phyloP scores from a whole-genome alignment of 2,113 vertebrate genomes.

The Oryzias curvinotus region DNA sequence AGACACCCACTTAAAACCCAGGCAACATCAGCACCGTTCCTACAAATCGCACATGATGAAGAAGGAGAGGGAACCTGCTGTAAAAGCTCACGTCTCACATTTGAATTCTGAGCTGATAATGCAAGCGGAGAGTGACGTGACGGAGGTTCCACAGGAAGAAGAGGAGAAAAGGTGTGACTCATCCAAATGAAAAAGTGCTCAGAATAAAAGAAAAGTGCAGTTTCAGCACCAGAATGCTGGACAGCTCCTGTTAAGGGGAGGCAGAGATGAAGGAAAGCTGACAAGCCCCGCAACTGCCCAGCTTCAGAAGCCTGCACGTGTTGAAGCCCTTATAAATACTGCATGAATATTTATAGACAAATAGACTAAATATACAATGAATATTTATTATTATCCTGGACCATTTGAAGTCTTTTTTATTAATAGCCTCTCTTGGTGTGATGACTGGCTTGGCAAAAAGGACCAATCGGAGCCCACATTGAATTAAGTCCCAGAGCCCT shows the following conservation, averaged over 20 bases:
- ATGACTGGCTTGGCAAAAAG: constrained; percentile 30
- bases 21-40: constrained; percentile 2
- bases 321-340: constrained; percentile 22
- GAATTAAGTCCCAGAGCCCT: constrained; percentile 26
- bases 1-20: neutral
- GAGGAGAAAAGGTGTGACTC: constrained; percentile 42
- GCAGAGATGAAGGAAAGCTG: neutral
- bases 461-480: constrained; percentile 34
- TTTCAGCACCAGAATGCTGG: constrained; percentile 54
- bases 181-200: constrained; percentile 30
- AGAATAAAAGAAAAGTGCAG: constrained; percentile 30
- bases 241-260: constrained; percentile 34
- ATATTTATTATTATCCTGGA: constrained; percentile 40
- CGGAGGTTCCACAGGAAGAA: constrained; percentile 27
- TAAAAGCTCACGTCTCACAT: constrained; percentile 23
- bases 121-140: constrained; percentile 26
- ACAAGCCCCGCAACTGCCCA: neutral
- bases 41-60: constrained; percentile 32
- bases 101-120: constrained; percentile 36
- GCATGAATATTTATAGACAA: constrained; percentile 39
- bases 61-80: constrained; percentile 22
- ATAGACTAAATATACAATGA: constrained; percentile 43
- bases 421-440: constrained; percentile 44
- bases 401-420: constrained; percentile 37
- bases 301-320: constrained; percentile 13